These are phyloP conservation scores for Paramisgurnus dabryanus DNA, from an alignment of 2,113 vertebrate genomes.

Conservation along the genomic window DNA sequence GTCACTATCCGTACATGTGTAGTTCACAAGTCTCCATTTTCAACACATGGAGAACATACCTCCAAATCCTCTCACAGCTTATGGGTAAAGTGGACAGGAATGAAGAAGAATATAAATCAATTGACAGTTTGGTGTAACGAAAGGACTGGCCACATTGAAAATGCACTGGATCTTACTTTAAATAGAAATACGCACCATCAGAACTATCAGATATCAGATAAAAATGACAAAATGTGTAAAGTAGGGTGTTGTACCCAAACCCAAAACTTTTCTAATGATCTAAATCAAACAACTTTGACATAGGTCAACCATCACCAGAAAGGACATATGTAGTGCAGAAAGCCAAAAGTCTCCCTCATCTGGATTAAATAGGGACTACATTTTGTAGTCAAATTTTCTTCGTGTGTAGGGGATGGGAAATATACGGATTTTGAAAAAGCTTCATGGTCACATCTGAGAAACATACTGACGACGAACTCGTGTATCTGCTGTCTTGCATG, in stretches of 20 bases:
- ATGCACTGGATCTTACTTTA: background rate
- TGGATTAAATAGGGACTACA: constrained; percentile 69
- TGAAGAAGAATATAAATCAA: background rate
- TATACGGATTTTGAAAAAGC: constrained; percentile 25
- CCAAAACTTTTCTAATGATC: background rate
- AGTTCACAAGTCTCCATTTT: constrained; percentile 50
- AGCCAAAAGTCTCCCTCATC: constrained; percentile 66
- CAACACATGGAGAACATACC: constrained; percentile 67
- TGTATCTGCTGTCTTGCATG: constrained; percentile 1
- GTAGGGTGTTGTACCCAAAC: background rate
- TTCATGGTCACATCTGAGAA: constrained; percentile 17
- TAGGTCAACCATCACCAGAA: background rate
- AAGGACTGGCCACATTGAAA: background rate
- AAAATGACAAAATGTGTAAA: background rate
- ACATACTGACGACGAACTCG: background rate
- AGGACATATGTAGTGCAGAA: too few species aligned
- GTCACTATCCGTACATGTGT: constrained; percentile 56
- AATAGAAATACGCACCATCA: background rate
- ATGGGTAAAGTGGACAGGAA: background rate
- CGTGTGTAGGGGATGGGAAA: background rate
- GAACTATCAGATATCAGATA: background rate
- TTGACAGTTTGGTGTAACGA: background rate
- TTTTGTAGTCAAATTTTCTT: background rate
- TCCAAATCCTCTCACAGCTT: constrained; percentile 24
- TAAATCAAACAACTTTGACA: background rate